Base-by-base conservation (phyloP, 2,888 invertebrate genomes). In the Portevinia maculata region DNA sequence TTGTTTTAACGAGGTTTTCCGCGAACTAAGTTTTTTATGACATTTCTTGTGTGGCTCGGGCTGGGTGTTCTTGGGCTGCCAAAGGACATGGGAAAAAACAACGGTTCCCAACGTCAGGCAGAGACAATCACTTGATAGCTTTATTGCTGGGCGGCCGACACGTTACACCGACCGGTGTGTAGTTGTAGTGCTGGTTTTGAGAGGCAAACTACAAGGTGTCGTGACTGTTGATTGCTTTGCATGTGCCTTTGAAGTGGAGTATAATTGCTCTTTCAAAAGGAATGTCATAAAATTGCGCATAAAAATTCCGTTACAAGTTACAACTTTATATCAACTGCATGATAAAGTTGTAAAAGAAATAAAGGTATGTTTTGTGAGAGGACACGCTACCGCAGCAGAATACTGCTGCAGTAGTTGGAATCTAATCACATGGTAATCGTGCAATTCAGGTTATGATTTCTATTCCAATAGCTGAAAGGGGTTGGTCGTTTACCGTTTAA, bases 221-320 rank as follows among this genome's bases (percentile, higher is more conserved):
- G 70, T 74, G 79, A 74, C 74, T 62, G 74, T 37, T 65, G 64
- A 75, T 70, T 64, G 64, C 59, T 81, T 65, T 78, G 83, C 78
- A 76, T 78, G 44, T 19, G 76, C 71, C 24, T n/a, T 50, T 76
- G 48, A 71, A 83, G 76, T 78, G 65, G 73, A 67, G 65, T 55
- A 71, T 83, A 83, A 83, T 83, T 83, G 83, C 55, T 39, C 55
- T 44, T 46, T 46, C 60, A 62, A 46, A 71, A 55, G 50, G 65
- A 76, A 75, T 71, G 64, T 62, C 48, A 48, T 62, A 71, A 65
- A 71, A 37, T 48, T 76, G 65, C 60, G 71, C 65, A 76, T 60
- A 76, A 67, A 83, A 76, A 55, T 67, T 50, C 71, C 55, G 71
- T 53, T 37, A 67, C 44, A 44, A 76, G 83, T 60, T 67, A 78